Conservation (phyloP, 2,113 vertebrate genomes). For the Ondatra zibethicus region DNA sequence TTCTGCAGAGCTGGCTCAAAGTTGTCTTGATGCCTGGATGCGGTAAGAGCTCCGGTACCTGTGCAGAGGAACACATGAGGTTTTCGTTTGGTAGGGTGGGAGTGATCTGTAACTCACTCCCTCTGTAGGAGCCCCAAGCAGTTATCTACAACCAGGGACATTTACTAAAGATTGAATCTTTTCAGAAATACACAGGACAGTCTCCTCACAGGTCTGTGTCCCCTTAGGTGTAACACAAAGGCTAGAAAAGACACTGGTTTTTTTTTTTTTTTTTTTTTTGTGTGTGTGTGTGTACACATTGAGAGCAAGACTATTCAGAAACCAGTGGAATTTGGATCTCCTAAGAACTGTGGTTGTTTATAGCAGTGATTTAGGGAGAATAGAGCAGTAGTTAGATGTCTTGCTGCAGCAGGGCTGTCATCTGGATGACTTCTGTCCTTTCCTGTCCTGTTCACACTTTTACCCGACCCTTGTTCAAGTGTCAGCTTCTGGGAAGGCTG, state of each 20-base stretch:
- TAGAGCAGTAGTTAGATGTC: background rate
- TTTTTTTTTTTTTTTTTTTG: background rate
- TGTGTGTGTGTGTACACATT: background rate
- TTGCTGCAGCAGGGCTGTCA: background rate
- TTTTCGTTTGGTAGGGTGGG: background rate
- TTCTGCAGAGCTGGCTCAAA: background rate
- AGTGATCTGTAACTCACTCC: background rate
- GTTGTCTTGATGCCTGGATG: background rate
- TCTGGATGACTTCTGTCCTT: background rate
- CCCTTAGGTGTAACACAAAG: background rate
- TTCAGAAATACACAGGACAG: background rate
- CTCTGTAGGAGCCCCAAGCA: background rate
- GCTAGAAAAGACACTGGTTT: background rate
- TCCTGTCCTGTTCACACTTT: background rate
- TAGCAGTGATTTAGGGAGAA: background rate
- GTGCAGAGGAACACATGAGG: background rate
- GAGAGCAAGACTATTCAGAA: background rate
- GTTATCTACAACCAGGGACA: background rate
- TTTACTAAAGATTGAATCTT: background rate
- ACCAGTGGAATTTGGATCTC: background rate
- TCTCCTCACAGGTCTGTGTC: background rate
- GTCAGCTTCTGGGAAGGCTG: background rate
- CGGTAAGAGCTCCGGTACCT: background rate
- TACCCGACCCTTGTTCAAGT: background rate
- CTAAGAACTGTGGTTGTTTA: background rate